Evolutionary conservation across 2,797 vertebrate genomes (phyloP).

Genomic region (Myotis planiceps): DNA sequence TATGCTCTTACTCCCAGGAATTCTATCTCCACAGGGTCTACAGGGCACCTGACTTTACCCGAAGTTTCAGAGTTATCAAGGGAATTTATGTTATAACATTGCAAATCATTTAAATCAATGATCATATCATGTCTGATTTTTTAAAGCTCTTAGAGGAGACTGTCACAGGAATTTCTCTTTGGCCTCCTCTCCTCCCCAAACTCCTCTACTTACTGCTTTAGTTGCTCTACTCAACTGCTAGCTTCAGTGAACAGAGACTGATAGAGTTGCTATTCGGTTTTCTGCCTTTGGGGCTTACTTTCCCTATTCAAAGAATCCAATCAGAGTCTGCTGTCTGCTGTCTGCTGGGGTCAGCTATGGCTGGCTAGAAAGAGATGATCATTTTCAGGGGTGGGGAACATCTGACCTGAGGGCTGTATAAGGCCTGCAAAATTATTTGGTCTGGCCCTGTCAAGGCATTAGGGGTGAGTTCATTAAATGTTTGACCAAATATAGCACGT

Average conservation of each 20-base stretch:
- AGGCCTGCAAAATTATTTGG: too few species aligned
- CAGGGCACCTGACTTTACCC: not conserved
- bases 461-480: too few species aligned
- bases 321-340: not conserved
- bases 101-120: not conserved
- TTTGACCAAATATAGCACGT: too few species aligned
- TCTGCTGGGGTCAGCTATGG: not conserved
- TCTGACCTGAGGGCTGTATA: too few species aligned
- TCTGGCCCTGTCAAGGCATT: too few species aligned
- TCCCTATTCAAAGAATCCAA: not conserved
- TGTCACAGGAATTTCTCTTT: not conserved
- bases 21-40: not conserved
- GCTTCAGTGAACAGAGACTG: not conserved
- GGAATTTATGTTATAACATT: not conserved
- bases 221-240: not conserved
- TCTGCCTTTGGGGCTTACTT: not conserved
- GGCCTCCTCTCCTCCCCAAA: not conserved
- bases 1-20: not conserved
- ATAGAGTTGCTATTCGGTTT: not conserved
- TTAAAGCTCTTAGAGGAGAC: not conserved
- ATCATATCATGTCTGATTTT: not conserved
- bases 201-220: not conserved
- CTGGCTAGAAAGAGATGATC: not conserved
- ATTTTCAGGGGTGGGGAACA: too few species aligned
- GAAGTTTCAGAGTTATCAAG: not conserved